A percentile compares a stretch with the other conserved stretches of the same genome.
Evolutionary conservation across 1,140 invertebrate genomes (phyloP).

Genomic region (Steinernema khuongi): DNA sequence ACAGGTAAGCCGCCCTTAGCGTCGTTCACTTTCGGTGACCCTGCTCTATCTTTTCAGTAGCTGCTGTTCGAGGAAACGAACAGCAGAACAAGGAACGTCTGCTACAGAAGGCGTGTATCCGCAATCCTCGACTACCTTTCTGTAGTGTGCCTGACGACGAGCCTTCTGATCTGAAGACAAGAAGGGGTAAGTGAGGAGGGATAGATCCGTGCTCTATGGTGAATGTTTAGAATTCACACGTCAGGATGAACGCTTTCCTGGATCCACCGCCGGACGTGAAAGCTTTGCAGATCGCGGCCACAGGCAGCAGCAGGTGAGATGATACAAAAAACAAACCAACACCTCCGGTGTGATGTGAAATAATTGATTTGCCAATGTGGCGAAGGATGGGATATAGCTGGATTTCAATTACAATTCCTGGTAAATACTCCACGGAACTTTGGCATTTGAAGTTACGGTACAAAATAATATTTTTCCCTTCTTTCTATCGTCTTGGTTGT

Average conservation of each 20-base stretch:
- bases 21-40: neutral
- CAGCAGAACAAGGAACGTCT: constrained; percentile 3
- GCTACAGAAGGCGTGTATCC: neutral
- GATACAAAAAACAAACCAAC: too few species aligned
- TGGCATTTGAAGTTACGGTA: too few species aligned
- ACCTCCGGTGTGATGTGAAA: too few species aligned
- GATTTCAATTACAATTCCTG: too few species aligned
- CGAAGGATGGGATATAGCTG: too few species aligned
- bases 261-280: too few species aligned
- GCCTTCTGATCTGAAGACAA: neutral
- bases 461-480: too few species aligned
- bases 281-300: too few species aligned
- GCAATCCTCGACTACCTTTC: neutral
- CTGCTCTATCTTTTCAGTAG: neutral
- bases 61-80: neutral
- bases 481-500: too few species aligned
- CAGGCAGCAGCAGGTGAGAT: too few species aligned
- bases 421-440: too few species aligned
- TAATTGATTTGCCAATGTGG: too few species aligned
- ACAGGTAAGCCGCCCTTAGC: neutral
- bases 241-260: neutral
- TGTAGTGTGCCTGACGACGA: neutral
- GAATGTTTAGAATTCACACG: neutral
- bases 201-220: neutral
- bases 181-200: neutral